Evolutionary conservation across 2,113 vertebrate genomes (phyloP), one percentile per base, ranked within the genome.

Genomic region (Leptosomus discolor): DNA sequence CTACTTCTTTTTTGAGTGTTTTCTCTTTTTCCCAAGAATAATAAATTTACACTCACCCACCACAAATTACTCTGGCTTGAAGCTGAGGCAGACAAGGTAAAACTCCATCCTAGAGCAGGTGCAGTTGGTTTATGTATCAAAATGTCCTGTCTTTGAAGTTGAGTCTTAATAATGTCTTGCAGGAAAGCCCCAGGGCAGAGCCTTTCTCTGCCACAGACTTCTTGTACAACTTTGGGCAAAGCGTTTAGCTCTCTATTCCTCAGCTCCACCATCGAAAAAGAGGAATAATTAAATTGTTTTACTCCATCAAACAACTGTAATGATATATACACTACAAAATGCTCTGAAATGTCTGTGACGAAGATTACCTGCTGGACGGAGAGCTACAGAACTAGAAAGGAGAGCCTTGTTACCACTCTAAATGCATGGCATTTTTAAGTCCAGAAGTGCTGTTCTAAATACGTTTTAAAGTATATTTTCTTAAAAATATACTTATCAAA

Each of bases 141-240:
- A 93, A 76, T 65, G 58, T 89, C 91, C 94, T 37, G 1, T 48
- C 57, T 91, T 65, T 95, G 95, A 96, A 95, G 57, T 9, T 34
- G n/a, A 94, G 37, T 46, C 43, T 88, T 88, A 89, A 79, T 92
- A 92, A 95, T 92, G 58, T 94, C 87, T 95, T 92, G 63, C 81
- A 95, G 93, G 88, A 92, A 90, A 95, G 92, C 94, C 93, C n/a
- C 77, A 85, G 87, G 90, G 92, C 87, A 94, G 39, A 90, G 48
- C 48, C 70, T 61, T 94, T 94, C 84, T 88, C 87, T 93, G 61
- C 74, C 81, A 79, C 70, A 53, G 57, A 63, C 65, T 92, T 91
- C 60, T 90, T 64, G 34, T 90, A 48, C 12, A 8, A 93, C 81
- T 93, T 71, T 88, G 73, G 77, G 86, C 34, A 85, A 87, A 92